These are phyloP conservation scores for Calcarius lapponicus DNA, from an alignment of 2,797 vertebrate genomes.

Conservation along the genomic window DNA sequence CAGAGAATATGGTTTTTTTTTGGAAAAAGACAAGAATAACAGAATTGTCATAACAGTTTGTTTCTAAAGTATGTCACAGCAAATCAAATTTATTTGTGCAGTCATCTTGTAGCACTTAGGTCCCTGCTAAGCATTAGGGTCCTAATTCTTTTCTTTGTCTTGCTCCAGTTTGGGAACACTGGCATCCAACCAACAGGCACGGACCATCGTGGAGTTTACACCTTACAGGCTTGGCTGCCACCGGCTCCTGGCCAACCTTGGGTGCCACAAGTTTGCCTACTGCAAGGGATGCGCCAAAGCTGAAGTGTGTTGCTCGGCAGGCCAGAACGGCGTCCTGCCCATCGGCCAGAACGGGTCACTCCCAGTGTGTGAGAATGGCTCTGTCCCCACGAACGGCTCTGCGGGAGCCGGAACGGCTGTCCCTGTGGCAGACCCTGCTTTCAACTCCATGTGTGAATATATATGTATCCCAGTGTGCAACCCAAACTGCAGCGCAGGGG, in stretches of 20 bases:
- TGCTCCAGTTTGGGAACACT: conserved; percentile 37
- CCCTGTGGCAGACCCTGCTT: background rate
- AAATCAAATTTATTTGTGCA: background rate
- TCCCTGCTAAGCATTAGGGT: background rate
- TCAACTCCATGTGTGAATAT: conserved; percentile 63
- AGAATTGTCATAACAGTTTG: background rate
- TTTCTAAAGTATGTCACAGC: background rate
- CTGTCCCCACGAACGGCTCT: background rate
- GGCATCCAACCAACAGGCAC: conserved; percentile 59
- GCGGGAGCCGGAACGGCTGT: background rate
- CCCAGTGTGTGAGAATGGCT: background rate
- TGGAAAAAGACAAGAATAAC: background rate
- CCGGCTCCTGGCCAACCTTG: conserved; percentile 46
- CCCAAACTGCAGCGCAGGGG: conserved; percentile 27
- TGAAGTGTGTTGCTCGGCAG: background rate
- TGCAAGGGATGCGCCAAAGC: conserved; percentile 57
- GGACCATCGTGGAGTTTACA: conserved; percentile 50
- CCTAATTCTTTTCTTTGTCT: background rate
- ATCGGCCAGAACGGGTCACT: background rate
- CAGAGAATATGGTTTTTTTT: background rate
- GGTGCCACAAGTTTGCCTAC: conserved; percentile 63
- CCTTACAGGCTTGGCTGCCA: conserved; percentile 60
- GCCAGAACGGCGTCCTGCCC: background rate
- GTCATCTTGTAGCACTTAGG: background rate
- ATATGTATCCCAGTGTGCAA: conserved; percentile 61